Conservation (phyloP, 2,797 vertebrate species). For the Microhierax caerulescens region DNA sequence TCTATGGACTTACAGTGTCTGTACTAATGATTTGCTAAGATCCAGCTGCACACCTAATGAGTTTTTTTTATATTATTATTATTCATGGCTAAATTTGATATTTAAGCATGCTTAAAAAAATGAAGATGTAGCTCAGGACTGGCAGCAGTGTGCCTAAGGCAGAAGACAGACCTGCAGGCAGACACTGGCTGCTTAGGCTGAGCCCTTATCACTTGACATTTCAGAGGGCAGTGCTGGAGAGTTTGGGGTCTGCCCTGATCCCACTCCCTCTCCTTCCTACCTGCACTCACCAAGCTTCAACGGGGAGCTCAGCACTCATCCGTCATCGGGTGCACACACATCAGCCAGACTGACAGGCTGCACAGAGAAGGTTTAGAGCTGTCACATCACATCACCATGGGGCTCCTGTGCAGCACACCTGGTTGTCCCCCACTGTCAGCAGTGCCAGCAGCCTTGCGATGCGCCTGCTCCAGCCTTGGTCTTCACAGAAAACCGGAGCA, state of each 20-base stretch:
- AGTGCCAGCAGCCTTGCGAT: neutral
- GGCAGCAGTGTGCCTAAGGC: neutral
- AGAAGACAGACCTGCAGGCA: neutral
- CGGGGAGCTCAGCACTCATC: rapidly evolving
- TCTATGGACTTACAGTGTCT: neutral
- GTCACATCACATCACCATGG: neutral
- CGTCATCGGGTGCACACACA: rapidly evolving
- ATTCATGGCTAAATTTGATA: neutral
- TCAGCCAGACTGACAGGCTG: neutral
- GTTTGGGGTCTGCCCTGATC: neutral
- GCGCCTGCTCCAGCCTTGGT: neutral
- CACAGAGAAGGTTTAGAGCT: neutral
- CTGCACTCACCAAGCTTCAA: neutral
- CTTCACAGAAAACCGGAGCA: neutral
- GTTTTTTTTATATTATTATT: neutral
- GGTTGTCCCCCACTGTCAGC: neutral
- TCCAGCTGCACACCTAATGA: neutral
- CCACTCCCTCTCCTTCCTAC: neutral
- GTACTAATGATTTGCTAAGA: neutral
- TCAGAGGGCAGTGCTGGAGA: neutral
- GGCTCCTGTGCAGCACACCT: neutral
- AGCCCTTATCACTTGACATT: neutral
- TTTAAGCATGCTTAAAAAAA: neutral
- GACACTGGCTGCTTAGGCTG: neutral
- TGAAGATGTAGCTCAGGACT: neutral